Percentiles rank a stretch among this genome's conserved stretches.
phyloP scores from a whole-genome alignment of 1,140 invertebrate species.

The Coenobita brevimanus region DNA sequence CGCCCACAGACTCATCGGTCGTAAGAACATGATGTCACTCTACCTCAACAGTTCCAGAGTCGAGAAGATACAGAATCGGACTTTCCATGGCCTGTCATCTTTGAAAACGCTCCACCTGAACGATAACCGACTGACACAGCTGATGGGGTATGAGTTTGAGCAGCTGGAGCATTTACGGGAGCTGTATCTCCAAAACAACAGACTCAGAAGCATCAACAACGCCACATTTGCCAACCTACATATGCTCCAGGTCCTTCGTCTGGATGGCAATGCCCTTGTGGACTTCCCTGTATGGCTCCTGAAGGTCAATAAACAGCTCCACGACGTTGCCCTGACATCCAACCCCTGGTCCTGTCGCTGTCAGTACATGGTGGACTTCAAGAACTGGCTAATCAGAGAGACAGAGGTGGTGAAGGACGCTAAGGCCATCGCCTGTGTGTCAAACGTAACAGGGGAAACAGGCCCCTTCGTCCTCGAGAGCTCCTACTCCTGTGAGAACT shows the following conservation, averaged over 20 bases:
- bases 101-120: constrained; percentile 88
- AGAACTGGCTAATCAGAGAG: constrained; percentile 84
- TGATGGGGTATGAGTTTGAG: constrained; percentile 93
- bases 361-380: constrained; percentile 89
- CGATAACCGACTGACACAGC: constrained; percentile 84
- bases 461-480: constrained; percentile 84
- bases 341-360: constrained; percentile 94
- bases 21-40: constrained; percentile 89
- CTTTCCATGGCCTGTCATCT: constrained; percentile 90
- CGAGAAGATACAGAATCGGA: constrained; percentile 90
- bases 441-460: constrained; percentile 82
- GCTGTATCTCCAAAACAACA: constrained; percentile 90
- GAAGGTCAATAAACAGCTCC: constrained; percentile 81
- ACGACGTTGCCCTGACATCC: constrained; percentile 82
- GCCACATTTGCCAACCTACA: constrained; percentile 84
- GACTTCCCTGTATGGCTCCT: constrained; percentile 90
- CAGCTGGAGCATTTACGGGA: constrained; percentile 86
- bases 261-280: constrained; percentile 89
- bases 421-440: constrained; percentile 73
- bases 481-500: constrained; percentile 85
- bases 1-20: constrained; percentile 92
- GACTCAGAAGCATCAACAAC: constrained; percentile 85
- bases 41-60: constrained; percentile 90
- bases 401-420: constrained; percentile 76
- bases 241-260: constrained; percentile 85